These are phyloP conservation scores for Cassiopea xamachana DNA, from an alignment of 30 jellyfish, hydroid and myxozoan species.

Conservation along the genomic window DNA sequence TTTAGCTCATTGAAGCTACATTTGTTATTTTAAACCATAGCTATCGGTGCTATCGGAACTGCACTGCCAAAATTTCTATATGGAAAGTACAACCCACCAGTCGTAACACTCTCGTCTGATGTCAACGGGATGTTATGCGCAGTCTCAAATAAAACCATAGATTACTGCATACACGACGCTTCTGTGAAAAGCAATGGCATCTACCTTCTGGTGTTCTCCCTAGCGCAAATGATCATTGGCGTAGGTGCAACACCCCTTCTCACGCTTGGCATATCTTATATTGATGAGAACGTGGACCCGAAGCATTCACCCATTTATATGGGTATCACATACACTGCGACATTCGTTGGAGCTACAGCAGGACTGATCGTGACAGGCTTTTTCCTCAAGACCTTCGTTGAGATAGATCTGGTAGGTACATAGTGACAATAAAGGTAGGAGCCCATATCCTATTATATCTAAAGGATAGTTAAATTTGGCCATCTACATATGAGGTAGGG, in stretches of 20 bases:
- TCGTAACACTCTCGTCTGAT: background rate
- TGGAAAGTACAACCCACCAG: constrained; percentile 62
- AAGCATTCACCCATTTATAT: constrained; percentile 69
- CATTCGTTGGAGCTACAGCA: constrained; percentile 61
- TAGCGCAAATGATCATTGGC: constrained; percentile 77
- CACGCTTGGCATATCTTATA: constrained; percentile 75
- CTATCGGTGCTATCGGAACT: constrained; percentile 69
- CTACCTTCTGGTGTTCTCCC: constrained; percentile 52
- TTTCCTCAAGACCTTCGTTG: constrained; percentile 54
- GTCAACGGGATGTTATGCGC: constrained; percentile 11
- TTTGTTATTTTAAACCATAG: background rate
- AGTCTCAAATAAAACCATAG: constrained; percentile 28
- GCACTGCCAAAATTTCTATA: constrained; percentile 67
- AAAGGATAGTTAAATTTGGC: too few relatives aligned
- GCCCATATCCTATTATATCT: too few relatives aligned
- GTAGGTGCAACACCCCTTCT: constrained; percentile 78
- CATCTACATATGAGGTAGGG: too few relatives aligned
- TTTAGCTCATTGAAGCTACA: too few relatives aligned
- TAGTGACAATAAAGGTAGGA: background rate
- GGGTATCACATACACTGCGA: constrained; percentile 64
- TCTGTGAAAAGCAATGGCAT: constrained; percentile 2
- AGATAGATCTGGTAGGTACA: constrained; percentile 59
- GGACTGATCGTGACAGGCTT: constrained; percentile 65
- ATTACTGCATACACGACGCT: constrained; percentile 8
- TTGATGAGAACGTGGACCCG: constrained; percentile 83